Base-by-base conservation (phyloP, 1,140 invertebrate genomes). In the Campoletis sonorensis region DNA sequence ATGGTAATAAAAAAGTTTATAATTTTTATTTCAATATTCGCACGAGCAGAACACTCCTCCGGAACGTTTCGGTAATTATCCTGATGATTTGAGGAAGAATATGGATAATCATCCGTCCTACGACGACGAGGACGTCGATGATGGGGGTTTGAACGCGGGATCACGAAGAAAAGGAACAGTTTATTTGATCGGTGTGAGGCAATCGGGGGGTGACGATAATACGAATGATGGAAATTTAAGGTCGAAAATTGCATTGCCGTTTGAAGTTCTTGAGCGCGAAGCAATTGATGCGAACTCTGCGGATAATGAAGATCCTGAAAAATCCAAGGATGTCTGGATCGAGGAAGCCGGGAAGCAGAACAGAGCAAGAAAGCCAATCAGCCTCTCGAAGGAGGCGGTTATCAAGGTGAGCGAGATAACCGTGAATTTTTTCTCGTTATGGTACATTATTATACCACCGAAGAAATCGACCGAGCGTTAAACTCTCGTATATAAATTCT, bases 361-460 rank as follows among this genome's bases (percentile, higher is more conserved):
- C 15, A 27, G 51, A 27, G 70, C 18, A 40, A 33, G 79, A 78
- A 70, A 71, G 67, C 79, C 79, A 27, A 72, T 79, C 27, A 33
- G 54, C 13, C 45, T 79, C 18, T 70, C 79, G 23, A 79, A 79
- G 67, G 58, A 79, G 67, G 79, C 79, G 67, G 67, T 79, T 71
- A 79, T 79, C 79, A 79, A 79, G 79, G 79, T 79, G 79, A 79
- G 79, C 79, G 30, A 67, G 76, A 78, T 30, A 64, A 51, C 23
- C 30, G 67, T 70, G 27, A 30, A 37, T 70, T 70, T 70, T 15
- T 70, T 33, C 30, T 70, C 30, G 54, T n/a, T 58, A 58, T 58
- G 18, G 40, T 49, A 51, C 33, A 51, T 75, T 54, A 51, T 58
- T 58, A 16, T 30, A 75, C 49, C 15, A 21, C 49, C 40, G 23